Evolutionary conservation across 2,113 vertebrate species (phyloP).

Genomic region (Maccullochella peelii): DNA sequence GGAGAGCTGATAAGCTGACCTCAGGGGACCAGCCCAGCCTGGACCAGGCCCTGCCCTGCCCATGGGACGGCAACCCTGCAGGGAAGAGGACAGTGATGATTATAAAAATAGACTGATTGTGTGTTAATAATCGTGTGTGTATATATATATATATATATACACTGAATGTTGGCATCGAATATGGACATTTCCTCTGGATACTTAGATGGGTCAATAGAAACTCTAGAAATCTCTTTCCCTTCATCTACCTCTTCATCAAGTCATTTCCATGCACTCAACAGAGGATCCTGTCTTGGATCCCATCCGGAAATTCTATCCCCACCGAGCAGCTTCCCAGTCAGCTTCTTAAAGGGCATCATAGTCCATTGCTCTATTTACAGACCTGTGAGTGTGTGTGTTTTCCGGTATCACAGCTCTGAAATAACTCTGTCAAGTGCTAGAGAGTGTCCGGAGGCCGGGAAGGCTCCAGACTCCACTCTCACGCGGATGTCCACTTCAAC

Average conservation of each 20-base stretch:
- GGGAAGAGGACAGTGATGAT: constrained; percentile 47
- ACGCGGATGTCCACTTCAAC: constrained; percentile 44
- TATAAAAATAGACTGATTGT: constrained; percentile 37
- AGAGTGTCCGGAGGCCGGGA: constrained; percentile 51
- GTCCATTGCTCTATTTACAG: constrained; percentile 66
- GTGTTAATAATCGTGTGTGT: too few relatives aligned
- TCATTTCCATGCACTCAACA: constrained; percentile 50
- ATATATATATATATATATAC: too few relatives aligned
- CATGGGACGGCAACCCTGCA: constrained; percentile 6
- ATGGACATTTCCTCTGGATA: too few relatives aligned
- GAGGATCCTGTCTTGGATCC: constrained; percentile 47
- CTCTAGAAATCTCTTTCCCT: neutral
- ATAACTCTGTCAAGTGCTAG: constrained; percentile 68
- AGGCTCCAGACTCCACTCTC: constrained; percentile 62
- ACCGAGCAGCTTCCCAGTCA: constrained; percentile 48
- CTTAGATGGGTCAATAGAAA: too few relatives aligned
- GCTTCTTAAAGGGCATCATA: constrained; percentile 61
- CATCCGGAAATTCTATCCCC: constrained; percentile 58
- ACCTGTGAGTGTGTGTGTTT: constrained; percentile 48
- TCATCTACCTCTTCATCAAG: constrained; percentile 24
- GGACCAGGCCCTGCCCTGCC: neutral
- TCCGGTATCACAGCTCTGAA: constrained; percentile 64
- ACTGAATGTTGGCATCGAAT: too few relatives aligned
- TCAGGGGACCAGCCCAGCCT: constrained; percentile 20
- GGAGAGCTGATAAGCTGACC: constrained; percentile 63